phyloP scores from a whole-genome alignment of 2,797 vertebrate genomes.

The Meriones psammophilus region DNA sequence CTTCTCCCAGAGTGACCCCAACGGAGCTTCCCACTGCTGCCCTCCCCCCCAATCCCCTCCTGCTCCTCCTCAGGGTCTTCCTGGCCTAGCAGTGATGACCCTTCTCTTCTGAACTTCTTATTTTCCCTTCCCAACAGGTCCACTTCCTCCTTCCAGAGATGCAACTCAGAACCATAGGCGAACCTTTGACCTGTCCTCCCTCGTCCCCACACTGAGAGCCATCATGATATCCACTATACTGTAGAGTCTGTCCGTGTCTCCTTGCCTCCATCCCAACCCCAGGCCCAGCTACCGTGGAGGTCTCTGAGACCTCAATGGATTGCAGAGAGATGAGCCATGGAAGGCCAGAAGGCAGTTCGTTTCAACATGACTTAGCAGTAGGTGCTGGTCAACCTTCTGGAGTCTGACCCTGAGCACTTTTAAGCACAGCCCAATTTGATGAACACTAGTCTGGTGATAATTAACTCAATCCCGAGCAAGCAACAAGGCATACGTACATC shows the following conservation, averaged over 20 bases:
- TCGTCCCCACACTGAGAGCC: neutral
- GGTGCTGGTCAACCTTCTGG: neutral
- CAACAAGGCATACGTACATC: neutral
- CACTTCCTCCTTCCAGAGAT: neutral
- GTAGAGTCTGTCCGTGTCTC: neutral
- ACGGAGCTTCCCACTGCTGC: neutral
- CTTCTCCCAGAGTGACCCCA: neutral
- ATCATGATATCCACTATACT: neutral
- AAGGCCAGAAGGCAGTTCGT: neutral
- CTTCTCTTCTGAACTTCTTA: neutral
- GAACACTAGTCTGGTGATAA: neutral
- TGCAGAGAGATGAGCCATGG: neutral
- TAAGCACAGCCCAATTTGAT: neutral
- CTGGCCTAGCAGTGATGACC: neutral
- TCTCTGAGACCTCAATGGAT: neutral
- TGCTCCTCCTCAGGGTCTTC: neutral
- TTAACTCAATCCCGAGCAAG: neutral
- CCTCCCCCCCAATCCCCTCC: accelerated
- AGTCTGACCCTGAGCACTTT: neutral
- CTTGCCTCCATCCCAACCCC: neutral
- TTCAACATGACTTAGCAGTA: neutral
- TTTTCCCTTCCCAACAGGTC: neutral
- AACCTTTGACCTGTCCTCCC: neutral
- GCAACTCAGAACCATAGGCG: neutral
- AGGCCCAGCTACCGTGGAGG: neutral